These are phyloP conservation scores for Dromaius novaehollandiae DNA, from an alignment of 2,113 vertebrate species.

Conservation along the genomic window DNA sequence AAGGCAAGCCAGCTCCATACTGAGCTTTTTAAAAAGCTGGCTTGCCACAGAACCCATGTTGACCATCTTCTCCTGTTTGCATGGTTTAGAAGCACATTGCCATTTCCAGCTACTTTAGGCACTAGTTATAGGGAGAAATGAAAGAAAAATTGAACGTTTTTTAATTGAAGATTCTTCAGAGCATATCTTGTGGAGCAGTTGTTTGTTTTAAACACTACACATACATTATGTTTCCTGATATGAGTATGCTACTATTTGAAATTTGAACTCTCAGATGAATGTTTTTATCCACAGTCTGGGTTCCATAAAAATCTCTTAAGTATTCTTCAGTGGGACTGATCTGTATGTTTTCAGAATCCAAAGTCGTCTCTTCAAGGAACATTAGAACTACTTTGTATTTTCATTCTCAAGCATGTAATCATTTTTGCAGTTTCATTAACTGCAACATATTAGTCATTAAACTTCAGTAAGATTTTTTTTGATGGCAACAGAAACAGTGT, in stretches of 20 bases:
- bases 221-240: background rate
- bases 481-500: background rate
- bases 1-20: background rate
- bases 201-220: background rate
- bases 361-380: background rate
- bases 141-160: background rate
- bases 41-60: background rate
- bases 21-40: background rate
- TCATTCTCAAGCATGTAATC: background rate
- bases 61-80: background rate
- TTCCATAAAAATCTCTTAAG: background rate
- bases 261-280: background rate
- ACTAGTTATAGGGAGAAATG: background rate
- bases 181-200: background rate
- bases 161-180: background rate
- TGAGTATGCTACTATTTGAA: background rate
- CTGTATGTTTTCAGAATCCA: background rate
- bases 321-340: background rate
- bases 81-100: background rate
- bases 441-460: background rate
- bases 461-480: background rate
- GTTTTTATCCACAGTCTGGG: background rate
- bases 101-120: background rate
- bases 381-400: background rate
- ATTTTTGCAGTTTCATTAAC: background rate